Percentiles rank a stretch among this genome's conserved stretches.
These are phyloP conservation scores for Phrynocephalus guinanensis DNA, from an alignment of 2,797 vertebrate species.

Conservation along the genomic window DNA sequence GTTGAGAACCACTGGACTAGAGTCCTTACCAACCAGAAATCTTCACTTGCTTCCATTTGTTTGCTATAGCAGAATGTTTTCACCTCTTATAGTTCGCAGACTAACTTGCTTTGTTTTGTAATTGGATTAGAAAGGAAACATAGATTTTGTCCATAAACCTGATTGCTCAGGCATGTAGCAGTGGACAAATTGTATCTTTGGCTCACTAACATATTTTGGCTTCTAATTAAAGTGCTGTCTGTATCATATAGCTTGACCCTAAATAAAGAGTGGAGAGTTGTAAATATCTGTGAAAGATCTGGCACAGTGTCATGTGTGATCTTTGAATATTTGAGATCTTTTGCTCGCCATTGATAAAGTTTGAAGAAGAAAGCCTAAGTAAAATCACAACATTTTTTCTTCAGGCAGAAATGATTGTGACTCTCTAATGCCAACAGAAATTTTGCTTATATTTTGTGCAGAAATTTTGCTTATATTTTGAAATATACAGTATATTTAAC, in stretches of 20 bases:
- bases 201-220: too few species aligned
- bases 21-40: too few species aligned
- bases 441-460: not conserved
- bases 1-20: too few species aligned
- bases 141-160: too few species aligned
- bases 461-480: not conserved
- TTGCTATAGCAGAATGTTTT: too few species aligned
- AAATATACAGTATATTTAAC: conserved; percentile 18
- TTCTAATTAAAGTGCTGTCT: too few species aligned
- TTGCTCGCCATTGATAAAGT: conserved; percentile 17
- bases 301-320: not conserved
- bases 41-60: too few species aligned
- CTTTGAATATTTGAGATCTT: not conserved
- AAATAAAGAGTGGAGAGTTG: not conserved
- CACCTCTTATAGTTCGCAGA: too few species aligned
- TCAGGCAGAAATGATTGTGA: conserved; percentile 24
- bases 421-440: conserved; percentile 25
- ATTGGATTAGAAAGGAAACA: too few species aligned
- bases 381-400: conserved; percentile 45
- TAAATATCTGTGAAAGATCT: not conserved
- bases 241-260: not conserved
- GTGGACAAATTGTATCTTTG: too few species aligned
- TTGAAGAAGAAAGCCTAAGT: conserved; percentile 29
- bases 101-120: too few species aligned
- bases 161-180: too few species aligned